A percentile compares a stretch with the other conserved stretches of the same genome.
These are phyloP conservation scores for Notodonta ziczac DNA, from an alignment of 2,888 invertebrate genomes.

Conservation along the genomic window DNA sequence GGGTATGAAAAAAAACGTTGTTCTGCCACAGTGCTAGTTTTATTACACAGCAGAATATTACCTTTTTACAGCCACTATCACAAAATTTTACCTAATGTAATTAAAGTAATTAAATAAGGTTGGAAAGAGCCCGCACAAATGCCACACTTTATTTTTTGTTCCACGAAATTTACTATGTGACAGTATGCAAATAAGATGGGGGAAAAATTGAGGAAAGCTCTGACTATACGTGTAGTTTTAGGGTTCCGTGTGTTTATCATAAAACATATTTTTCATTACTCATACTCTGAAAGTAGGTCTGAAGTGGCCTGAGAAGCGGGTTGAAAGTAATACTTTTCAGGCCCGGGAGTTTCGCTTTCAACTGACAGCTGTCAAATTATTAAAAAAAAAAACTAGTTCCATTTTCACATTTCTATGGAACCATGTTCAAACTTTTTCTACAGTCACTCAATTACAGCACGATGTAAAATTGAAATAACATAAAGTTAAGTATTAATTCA, in stretches of 20 bases:
- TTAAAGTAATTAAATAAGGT: constrained; percentile 38
- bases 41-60: constrained; percentile 1
- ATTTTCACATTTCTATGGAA: too few relatives aligned
- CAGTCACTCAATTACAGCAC: too few relatives aligned
- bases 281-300: too few relatives aligned
- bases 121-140: constrained; percentile 27
- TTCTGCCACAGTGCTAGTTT: background rate
- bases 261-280: too few relatives aligned
- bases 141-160: constrained; percentile 20
- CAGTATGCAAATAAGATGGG: constrained; percentile 46
- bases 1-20: background rate
- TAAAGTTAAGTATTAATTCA: too few relatives aligned
- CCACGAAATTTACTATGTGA: constrained; percentile 40
- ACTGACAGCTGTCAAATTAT: too few relatives aligned
- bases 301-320: too few relatives aligned
- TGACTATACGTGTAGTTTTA: constrained; percentile 23
- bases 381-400: too few relatives aligned
- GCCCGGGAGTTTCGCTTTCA: too few relatives aligned
- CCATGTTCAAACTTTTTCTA: too few relatives aligned
- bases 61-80: constrained; percentile 1
- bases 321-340: too few relatives aligned
- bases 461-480: too few relatives aligned
- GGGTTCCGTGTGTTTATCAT: constrained; percentile 22
- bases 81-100: constrained; percentile 28
- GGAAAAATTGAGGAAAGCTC: constrained; percentile 28